Conservation (phyloP, 2,888 invertebrate genomes). For the Oscheius sp. region DNA sequence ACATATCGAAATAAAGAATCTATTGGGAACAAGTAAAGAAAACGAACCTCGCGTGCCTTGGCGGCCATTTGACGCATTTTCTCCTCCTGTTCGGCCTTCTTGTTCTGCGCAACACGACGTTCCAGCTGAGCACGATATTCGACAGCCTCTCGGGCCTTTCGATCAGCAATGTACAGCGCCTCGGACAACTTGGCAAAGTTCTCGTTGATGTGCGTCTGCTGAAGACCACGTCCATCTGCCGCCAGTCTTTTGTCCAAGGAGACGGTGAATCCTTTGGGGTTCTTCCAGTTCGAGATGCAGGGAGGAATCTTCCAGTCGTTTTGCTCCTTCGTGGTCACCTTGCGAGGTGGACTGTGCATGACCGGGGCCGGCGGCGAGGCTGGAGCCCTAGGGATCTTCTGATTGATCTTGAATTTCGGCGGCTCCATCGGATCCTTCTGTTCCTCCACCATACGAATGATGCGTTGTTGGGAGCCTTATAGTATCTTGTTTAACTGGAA, state of each 20-base stretch:
- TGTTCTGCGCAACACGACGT: conserved; percentile 88
- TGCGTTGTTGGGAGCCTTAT: conserved; percentile 89
- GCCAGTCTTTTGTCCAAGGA: conserved; percentile 96
- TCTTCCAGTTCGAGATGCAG: conserved; percentile 99
- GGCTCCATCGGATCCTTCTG: conserved; percentile 98
- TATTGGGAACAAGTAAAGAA: neutral
- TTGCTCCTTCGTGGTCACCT: conserved; percentile 96
- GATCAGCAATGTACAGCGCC: conserved; percentile 95
- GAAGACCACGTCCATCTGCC: conserved; percentile 95
- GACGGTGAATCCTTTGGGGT: conserved; percentile 97
- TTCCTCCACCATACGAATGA: conserved; percentile 93
- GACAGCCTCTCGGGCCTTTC: conserved; percentile 95
- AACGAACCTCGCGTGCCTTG: conserved; percentile 81
- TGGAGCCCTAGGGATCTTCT: conserved; percentile 97
- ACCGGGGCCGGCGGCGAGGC: conserved; percentile 99
- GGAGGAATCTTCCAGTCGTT: conserved; percentile 99
- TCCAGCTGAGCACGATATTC: conserved; percentile 95
- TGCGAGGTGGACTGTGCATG: conserved; percentile 94
- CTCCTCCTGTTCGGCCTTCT: conserved; percentile 84
- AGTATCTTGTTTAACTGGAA: neutral
- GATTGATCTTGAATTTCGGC: conserved; percentile 90
- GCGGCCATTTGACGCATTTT: conserved; percentile 91
- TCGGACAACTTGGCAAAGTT: conserved; percentile 98
- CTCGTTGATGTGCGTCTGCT: conserved; percentile 94
- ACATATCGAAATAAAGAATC: neutral